Evolutionary conservation across 1,140 invertebrate species (phyloP).

Genomic region (Euschistus heros): DNA sequence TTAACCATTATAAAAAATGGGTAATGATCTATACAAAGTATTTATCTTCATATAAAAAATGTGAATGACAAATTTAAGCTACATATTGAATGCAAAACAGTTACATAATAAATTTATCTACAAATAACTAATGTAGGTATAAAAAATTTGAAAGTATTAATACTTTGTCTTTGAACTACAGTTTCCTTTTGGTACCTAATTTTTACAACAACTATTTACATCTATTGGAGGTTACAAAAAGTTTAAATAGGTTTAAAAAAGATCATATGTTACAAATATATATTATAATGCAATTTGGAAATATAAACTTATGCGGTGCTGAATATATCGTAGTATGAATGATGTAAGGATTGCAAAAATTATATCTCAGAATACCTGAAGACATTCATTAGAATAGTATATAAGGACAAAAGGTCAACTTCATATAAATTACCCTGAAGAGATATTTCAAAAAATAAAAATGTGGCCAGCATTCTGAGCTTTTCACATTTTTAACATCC

Average conservation of each 20-base stretch:
- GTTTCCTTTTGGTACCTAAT: conserved; percentile 25
- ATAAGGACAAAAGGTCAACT: conserved; percentile 10
- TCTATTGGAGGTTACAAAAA: conserved; percentile 24
- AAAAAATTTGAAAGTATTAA: conserved; percentile 23
- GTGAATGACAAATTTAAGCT: conserved; percentile 17
- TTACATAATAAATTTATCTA: conserved; percentile 18
- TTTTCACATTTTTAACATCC: conserved; percentile 12
- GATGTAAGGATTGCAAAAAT: conserved; percentile 6
- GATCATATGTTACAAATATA: conserved; percentile 24
- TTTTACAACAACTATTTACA: conserved; percentile 29
- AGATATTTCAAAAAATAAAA: conserved; percentile 21
- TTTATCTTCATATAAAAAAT: conserved; percentile 16
- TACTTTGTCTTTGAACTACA: conserved; percentile 26
- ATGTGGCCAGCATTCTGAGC: neutral
- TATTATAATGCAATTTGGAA: conserved; percentile 25
- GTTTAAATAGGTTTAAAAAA: conserved; percentile 22
- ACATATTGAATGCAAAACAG: conserved; percentile 11
- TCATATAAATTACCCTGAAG: conserved; percentile 22
- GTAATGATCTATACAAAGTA: conserved; percentile 12
- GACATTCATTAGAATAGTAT: conserved; percentile 15
- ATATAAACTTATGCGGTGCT: conserved; percentile 16
- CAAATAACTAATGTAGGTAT: conserved; percentile 21
- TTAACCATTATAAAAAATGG: conserved; percentile 15
- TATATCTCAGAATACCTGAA: conserved; percentile 16
- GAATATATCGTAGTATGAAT: conserved; percentile 6